Conservation (phyloP, 2,113 vertebrate species). For the Hydrolagus affinis region DNA sequence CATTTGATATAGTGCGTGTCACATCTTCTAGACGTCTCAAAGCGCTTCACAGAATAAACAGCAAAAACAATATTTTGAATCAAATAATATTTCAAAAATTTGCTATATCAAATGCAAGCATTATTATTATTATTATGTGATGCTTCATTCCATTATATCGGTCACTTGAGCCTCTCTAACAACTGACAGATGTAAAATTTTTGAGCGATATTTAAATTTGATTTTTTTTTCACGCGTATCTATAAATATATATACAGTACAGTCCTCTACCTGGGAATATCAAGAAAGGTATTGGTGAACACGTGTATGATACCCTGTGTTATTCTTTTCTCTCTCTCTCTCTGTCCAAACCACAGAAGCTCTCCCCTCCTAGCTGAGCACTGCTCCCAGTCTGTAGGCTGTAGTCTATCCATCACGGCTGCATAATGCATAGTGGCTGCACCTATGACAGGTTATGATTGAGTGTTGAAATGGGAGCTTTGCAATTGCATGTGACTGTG, state of each 20-base stretch:
- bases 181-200: no score
- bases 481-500: conserved; percentile 55
- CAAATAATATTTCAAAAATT: no score
- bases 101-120: no score
- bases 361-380: conserved; percentile 58
- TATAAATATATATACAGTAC: no score
- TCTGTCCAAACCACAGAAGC: conserved; percentile 39
- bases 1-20: no score
- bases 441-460: conserved; percentile 69
- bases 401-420: conserved; percentile 72
- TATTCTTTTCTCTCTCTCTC: background rate
- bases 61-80: no score
- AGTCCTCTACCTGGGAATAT: no score
- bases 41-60: no score
- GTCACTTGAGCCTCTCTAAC: no score
- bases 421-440: conserved; percentile 67
- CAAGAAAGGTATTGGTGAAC: background rate
- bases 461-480: conserved; percentile 63
- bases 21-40: no score
- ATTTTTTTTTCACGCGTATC: no score
- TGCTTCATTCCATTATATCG: background rate
- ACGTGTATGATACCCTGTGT: background rate
- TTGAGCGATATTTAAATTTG: background rate
- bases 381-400: conserved; percentile 53
- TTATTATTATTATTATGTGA: no score